Evolutionary conservation across 2,888 invertebrate species (phyloP).

Genomic region (Leptura quadrifasciata): DNA sequence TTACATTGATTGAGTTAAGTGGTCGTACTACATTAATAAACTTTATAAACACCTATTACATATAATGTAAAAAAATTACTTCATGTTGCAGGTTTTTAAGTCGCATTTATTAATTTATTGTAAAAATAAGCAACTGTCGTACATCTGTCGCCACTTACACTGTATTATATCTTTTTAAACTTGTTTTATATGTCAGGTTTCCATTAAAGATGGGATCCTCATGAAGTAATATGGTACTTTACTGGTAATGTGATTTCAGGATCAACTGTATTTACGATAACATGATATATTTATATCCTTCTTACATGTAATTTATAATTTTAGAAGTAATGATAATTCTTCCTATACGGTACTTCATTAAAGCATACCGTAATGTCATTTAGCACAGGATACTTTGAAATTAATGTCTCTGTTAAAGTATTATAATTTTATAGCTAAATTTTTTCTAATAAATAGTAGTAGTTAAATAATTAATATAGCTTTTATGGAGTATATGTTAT

Average conservation of each 20-base stretch:
- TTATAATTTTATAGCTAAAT: no score
- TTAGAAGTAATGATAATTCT: neutral
- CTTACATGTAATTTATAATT: neutral
- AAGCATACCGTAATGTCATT: neutral
- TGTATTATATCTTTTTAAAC: conserved; percentile 11
- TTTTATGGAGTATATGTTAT: no score
- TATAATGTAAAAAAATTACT: neutral
- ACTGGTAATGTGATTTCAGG: neutral
- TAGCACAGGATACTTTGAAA: no score
- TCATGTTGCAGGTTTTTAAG: neutral
- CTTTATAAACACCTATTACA: neutral
- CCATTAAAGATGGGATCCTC: conserved; percentile 5
- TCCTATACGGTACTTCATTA: neutral
- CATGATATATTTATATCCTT: neutral
- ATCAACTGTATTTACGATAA: neutral
- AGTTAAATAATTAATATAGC: no score
- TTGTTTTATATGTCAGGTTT: conserved; percentile 12
- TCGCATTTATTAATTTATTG: neutral
- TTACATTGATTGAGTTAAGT: no score
- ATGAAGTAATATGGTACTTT: neutral
- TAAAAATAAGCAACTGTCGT: neutral
- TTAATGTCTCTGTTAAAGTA: no score
- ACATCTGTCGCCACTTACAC: conserved; percentile 13
- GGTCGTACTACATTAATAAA: no score
- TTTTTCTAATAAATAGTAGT: no score